Evolutionary conservation across 1,140 invertebrate species (phyloP), one percentile per base, ranked within the genome.

Genomic region (Branchinecta lindahli): DNA sequence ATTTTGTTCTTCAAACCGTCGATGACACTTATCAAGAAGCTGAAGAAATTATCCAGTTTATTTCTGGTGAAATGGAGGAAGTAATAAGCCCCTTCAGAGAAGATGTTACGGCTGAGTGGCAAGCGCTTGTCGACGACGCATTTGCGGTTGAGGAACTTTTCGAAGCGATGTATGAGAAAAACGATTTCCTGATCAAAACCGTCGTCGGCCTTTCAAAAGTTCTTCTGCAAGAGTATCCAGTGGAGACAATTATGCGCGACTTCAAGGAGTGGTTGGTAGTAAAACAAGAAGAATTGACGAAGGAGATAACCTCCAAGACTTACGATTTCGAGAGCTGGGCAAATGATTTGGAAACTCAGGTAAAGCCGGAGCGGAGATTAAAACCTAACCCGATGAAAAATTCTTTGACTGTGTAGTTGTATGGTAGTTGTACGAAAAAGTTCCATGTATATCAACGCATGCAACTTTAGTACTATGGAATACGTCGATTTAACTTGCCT

Each of bases 321-420:
- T 61, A 61, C 18, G 52, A 61, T 20, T 61, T 61, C 52, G 52
- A 61, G 18, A 20, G 12, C 12, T 61, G 52, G 52, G 52, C 52
- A 15, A 61, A 61, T 61, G 52, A 61, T 61, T 61, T 61, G 18
- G 52, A 61, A 61, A 20, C 12, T 20, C 52, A 61, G 52, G 52
- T 61, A 61, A 61, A 15, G 12, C 18, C 52, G 12, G n/a, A 52
- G n/a, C n/a, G 47, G n/a, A n/a, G n/a, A n/a, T n/a, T n/a, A n/a
- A n/a, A n/a, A n/a, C n/a, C n/a, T n/a, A n/a, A n/a, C n/a, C n/a
- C n/a, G n/a, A n/a, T n/a, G n/a, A n/a, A n/a, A n/a, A n/a, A n/a
- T n/a, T n/a, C n/a, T n/a, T n/a, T n/a, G n/a, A n/a, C n/a, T n/a
- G n/a, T n/a, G n/a, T n/a, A n/a, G n/a, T n/a, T n/a, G n/a, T n/a